Evolutionary conservation across 2,797 vertebrate genomes (phyloP).

Genomic region (Oreochromis mossambicus): DNA sequence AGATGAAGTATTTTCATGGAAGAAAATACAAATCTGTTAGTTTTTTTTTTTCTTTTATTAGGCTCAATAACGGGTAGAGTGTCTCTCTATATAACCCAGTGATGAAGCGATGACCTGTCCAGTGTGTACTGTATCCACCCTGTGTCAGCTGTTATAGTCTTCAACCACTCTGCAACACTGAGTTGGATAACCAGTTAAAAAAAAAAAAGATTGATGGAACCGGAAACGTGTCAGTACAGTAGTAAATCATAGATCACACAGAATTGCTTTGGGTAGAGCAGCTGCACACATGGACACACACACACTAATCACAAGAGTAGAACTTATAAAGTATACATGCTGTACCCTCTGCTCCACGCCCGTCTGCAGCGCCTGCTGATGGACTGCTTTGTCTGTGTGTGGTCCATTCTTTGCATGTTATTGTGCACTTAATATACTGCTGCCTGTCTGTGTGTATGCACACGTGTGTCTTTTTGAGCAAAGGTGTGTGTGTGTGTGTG

Average conservation of each 20-base stretch:
- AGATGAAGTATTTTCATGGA: not conserved
- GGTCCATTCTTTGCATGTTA: not conserved
- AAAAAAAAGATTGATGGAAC: not conserved
- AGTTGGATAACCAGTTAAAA: not conserved
- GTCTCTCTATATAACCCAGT: not conserved
- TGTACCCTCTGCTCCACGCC: not conserved
- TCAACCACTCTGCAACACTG: not conserved
- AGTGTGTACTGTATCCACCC: not conserved
- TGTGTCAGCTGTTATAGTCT: not conserved
- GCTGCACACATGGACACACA: not conserved
- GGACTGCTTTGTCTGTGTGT: not conserved
- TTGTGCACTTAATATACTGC: not conserved
- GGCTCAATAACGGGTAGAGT: not conserved
- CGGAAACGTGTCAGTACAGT: not conserved
- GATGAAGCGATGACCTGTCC: not conserved
- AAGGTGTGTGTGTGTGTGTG: not conserved
- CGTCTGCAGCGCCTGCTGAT: constrained; percentile 19
- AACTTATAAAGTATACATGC: constrained; percentile 45
- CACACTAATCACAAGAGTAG: not conserved
- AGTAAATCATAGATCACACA: constrained; percentile 44
- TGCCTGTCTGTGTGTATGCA: not conserved
- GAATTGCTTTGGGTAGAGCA: not conserved
- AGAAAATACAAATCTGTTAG: not conserved
- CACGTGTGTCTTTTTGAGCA: not conserved
- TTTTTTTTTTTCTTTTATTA: accelerated